Evolutionary conservation across 2,888 invertebrate species (phyloP), one percentile per base, ranked within the genome.

Genomic region (Malacosoma neustria): DNA sequence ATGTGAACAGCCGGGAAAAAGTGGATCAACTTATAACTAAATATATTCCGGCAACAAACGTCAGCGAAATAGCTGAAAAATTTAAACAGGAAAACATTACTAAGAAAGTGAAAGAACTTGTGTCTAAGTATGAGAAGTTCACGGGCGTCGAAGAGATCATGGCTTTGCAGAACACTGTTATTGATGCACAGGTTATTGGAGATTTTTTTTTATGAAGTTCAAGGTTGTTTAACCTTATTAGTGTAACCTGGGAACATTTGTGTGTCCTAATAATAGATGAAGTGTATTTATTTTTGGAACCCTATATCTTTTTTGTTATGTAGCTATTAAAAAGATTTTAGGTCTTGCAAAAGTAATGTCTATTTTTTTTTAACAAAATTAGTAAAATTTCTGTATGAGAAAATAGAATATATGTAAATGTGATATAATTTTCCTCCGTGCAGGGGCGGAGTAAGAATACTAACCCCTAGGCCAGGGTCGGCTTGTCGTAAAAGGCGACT

Each of bases 81-180:
- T 68, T 85, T 4, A 81, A 72, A 52, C 63, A 72, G 11, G 72
- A 74, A 22, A 57, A 65, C 4, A 46, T 85, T 1, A 51, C 70
- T 0, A 59, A 55, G 11, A 73, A 61, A 50, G 71, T 89, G 4
- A 74, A 70, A 32, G 85, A 88, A 34, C 46, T 89, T 35, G 87
- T 90, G 33, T 64, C 67, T 14, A 88, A 86, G 72, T 93, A 93
- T 72, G 93, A 93, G 58, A 89, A 91, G 56, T 85, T 93, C 36
- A 91, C 94, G 4, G 94, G 94, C 1, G 86, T 94, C 35, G 91
- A 91, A 46, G 93, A 94, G 70, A 93, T 95, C 3, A 89, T 90
- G 80, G 81, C 87, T 15, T 90, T 93, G 22, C 94, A 95, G 58
- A 88, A 89, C 46, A 88, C 91, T 34, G 94, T 95, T 1, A 86